Conservation (phyloP, 2,113 vertebrate species). For the Microcebus lehilahytsara region DNA sequence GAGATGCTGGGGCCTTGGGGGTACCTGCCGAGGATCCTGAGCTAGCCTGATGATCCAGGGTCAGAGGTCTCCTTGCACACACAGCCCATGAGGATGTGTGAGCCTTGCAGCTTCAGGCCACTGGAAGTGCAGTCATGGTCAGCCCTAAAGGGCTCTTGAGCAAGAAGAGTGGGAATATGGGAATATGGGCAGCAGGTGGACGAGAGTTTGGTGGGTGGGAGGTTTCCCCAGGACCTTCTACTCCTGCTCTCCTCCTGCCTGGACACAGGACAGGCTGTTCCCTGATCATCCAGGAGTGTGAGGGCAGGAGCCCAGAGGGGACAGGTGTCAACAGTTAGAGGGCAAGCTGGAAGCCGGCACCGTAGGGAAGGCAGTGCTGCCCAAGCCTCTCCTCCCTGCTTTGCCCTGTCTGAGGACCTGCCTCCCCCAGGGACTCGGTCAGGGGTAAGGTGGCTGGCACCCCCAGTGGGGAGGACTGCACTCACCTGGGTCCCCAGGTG, state of each 20-base stretch:
- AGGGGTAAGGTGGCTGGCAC: background rate
- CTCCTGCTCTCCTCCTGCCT: background rate
- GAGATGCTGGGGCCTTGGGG: background rate
- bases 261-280: background rate
- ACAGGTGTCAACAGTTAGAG: background rate
- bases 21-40: background rate
- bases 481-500: background rate
- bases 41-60: background rate
- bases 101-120: background rate
- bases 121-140: background rate
- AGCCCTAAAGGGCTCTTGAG: background rate
- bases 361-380: background rate
- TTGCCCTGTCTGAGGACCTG: background rate
- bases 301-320: background rate
- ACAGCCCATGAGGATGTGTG: fast-evolving
- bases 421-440: too few species aligned
- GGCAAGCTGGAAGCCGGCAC: background rate
- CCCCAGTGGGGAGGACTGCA: background rate
- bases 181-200: background rate
- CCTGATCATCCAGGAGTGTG: background rate
- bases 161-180: background rate
- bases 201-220: background rate
- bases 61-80: background rate
- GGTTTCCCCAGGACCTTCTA: fast-evolving
- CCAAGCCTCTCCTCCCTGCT: background rate